Evolutionary conservation across 2,888 invertebrate species (phyloP), one percentile per base, ranked within the genome.

Genomic region (Parascotia fuliginaria): DNA sequence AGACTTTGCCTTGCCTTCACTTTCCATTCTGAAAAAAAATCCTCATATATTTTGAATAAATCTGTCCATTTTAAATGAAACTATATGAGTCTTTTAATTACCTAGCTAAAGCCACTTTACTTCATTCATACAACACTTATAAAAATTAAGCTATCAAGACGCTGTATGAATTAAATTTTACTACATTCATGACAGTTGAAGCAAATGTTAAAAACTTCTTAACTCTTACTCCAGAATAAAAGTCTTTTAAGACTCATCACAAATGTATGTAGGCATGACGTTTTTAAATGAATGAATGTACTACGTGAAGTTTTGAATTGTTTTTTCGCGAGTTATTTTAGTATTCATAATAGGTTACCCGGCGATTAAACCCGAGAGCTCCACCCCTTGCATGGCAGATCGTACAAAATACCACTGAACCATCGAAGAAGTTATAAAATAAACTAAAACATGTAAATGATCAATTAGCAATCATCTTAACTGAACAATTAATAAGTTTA

Each of bases 211-310:
- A n/a, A n/a, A 42, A 42, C 5, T 41, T 40, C 28, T 47, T 41
- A 34, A 7, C 5, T 28, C n/a, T 33, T 12, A 14, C 28, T 22
- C 14, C 16, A 37, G 32, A 28, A 33, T 45, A 51, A 48, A 47
- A 38, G 32, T 51, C 24, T 44, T 59, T 56, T 49, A 57, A 40
- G 27, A 33, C 24, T 24, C 16, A 9, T 34, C 46, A 34, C 14
- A 49, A 48, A 48, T 58, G 42, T 38, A 24, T 34, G 29, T 32
- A 22, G 38, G 29, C 48, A 53, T 52, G 53, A 51, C 50, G 60
- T 55, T 53, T 61, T 57, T 52, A 52, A 61, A 59, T 56, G 16
- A 63, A 49, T 48, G 43, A 50, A 44, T 41, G 47, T 39, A 42
- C 40, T 24, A 27, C 42, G 36, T 39, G 40, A 47, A 52, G 43